phyloP scores from a whole-genome alignment of 2,888 invertebrate species.

The Dorcus parallelipipedus region DNA sequence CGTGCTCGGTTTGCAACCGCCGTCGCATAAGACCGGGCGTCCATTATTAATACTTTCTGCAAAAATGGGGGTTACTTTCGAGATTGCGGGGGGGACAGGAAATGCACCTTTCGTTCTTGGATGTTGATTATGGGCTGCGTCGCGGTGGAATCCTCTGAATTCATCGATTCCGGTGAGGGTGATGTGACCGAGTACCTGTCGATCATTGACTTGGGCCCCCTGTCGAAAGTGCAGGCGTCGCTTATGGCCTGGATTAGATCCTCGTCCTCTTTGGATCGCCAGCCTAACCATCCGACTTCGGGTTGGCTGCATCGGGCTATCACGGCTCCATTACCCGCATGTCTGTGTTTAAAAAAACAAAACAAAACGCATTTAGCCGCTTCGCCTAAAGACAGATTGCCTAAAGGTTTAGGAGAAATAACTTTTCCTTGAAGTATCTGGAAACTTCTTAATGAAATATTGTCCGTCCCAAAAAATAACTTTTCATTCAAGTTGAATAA shows the following conservation, averaged over 20 bases:
- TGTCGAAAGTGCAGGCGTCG: conserved; percentile 74
- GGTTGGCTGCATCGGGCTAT: conserved; percentile 94
- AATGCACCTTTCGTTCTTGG: conserved; percentile 35
- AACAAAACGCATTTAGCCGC: not conserved
- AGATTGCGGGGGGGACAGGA: not conserved
- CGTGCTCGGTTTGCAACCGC: conserved; percentile 95
- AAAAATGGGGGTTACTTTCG: conserved; percentile 19
- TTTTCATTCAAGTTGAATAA: too few species aligned
- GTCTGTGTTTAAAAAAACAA: conserved; percentile 49
- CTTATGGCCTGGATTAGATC: conserved; percentile 78
- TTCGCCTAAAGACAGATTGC: too few species aligned
- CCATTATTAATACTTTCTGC: conserved; percentile 83
- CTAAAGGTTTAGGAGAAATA: too few species aligned
- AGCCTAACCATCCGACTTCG: conserved; percentile 92
- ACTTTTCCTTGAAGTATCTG: too few species aligned
- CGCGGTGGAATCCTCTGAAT: conserved; percentile 42
- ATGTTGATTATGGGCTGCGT: conserved; percentile 32
- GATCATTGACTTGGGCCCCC: conserved; percentile 50
- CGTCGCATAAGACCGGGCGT: conserved; percentile 93
- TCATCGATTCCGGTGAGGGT: conserved; percentile 38
- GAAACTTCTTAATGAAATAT: too few species aligned
- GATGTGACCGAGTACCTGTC: conserved; percentile 38
- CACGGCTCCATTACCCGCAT: conserved; percentile 84
- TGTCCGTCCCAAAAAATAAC: too few species aligned
- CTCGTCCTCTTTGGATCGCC: conserved; percentile 90